phyloP scores from a whole-genome alignment of 2,888 invertebrate species.

The Agonopterix heracliana region DNA sequence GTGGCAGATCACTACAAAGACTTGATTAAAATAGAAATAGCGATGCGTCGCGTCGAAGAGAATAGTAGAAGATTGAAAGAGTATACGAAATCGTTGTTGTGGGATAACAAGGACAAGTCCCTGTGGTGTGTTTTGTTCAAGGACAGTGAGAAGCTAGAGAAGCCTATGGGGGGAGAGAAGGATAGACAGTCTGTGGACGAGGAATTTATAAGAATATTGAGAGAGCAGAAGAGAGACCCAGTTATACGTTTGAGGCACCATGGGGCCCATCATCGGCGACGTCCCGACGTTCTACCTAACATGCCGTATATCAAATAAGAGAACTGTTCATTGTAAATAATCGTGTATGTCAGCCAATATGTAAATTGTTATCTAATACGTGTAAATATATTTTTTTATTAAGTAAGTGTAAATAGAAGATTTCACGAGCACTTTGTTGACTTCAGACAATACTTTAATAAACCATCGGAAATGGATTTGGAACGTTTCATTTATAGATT shows the following conservation, averaged over 20 bases:
- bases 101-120: constrained; percentile 72
- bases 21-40: constrained; percentile 72
- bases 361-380: constrained; percentile 37
- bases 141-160: constrained; percentile 54
- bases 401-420: constrained; percentile 27
- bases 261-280: constrained; percentile 58
- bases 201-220: constrained; percentile 53
- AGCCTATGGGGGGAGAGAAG: constrained; percentile 33
- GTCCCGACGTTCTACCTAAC: constrained; percentile 51
- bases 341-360: constrained; percentile 30
- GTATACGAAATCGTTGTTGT: constrained; percentile 67
- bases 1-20: constrained; percentile 68
- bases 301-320: constrained; percentile 60
- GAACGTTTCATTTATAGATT: constrained; percentile 25
- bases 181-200: constrained; percentile 52
- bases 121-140: constrained; percentile 73
- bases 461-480: constrained; percentile 28
- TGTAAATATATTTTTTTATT: constrained; percentile 56
- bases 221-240: constrained; percentile 60
- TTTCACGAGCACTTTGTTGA: constrained; percentile 44
- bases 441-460: constrained; percentile 52
- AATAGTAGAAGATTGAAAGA: constrained; percentile 69
- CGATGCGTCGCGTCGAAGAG: constrained; percentile 71
- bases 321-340: constrained; percentile 28
- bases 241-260: constrained; percentile 67